Evolutionary conservation across 2,888 invertebrate genomes (phyloP).

Genomic region (Patella pellucida): DNA sequence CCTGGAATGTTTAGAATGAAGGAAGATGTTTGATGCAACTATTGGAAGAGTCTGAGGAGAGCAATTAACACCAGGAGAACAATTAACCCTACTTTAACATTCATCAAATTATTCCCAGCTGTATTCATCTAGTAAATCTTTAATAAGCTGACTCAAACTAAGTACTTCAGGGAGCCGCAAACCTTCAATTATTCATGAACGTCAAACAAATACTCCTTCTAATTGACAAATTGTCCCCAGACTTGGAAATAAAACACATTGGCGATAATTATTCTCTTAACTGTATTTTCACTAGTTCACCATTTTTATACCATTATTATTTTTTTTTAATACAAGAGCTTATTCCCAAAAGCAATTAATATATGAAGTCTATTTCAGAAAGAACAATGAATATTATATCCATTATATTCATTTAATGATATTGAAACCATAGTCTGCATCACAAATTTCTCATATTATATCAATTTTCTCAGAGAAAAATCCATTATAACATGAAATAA

Average conservation of each 20-base stretch:
- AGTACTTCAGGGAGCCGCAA: background rate
- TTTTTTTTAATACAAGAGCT: too few species aligned
- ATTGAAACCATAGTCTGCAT: too few species aligned
- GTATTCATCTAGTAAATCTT: background rate
- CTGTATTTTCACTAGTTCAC: background rate
- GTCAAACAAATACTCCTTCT: background rate
- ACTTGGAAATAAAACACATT: background rate
- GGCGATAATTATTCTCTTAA: background rate
- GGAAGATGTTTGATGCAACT: background rate
- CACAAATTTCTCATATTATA: too few species aligned
- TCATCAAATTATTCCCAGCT: background rate
- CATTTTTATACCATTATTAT: too few species aligned
- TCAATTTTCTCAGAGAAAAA: too few species aligned
- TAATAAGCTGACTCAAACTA: background rate
- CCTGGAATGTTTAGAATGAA: background rate
- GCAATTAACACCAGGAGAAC: background rate
- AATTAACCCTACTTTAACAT: background rate
- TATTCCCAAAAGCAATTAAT: too few species aligned
- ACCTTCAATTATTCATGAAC: background rate
- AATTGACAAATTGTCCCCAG: conserved; percentile 1
- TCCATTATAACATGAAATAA: too few species aligned
- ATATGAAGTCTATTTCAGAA: too few species aligned
- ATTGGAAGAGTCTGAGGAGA: background rate
- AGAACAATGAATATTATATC: too few species aligned
- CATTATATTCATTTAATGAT: too few species aligned